Conservation (phyloP, 2,888 invertebrate genomes). For the Formica aserva region DNA sequence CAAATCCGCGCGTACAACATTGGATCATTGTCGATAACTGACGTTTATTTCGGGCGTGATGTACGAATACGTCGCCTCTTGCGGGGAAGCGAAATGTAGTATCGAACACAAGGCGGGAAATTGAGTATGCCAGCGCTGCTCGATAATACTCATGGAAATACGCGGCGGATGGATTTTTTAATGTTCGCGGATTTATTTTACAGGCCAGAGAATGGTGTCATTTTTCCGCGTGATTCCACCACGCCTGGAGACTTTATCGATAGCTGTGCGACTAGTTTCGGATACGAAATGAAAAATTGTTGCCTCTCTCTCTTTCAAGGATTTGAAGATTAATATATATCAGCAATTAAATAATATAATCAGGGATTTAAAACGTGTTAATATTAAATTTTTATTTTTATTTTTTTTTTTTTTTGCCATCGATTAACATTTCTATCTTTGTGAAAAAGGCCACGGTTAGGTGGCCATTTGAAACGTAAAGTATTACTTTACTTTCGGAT, state of each 20-base stretch:
- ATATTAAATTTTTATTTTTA: neutral
- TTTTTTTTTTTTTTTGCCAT: too few relatives aligned
- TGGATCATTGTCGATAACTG: slow-evolving; percentile 55
- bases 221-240: slow-evolving; percentile 44
- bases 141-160: slow-evolving; percentile 26
- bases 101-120: slow-evolving; percentile 54
- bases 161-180: slow-evolving; percentile 50
- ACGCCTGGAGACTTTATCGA: slow-evolving; percentile 35
- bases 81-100: slow-evolving; percentile 39
- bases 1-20: slow-evolving; percentile 18
- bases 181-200: slow-evolving; percentile 51
- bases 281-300: slow-evolving; percentile 42
- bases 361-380: neutral
- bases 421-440: neutral
- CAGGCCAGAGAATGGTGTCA: slow-evolving; percentile 52
- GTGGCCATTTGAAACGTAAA: neutral
- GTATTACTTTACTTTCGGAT: neutral
- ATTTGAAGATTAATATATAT: slow-evolving; percentile 28
- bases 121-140: slow-evolving; percentile 43
- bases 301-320: slow-evolving; percentile 8
- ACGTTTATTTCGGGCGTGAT: slow-evolving; percentile 53
- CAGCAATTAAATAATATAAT: neutral
- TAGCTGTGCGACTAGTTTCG: slow-evolving; percentile 24
- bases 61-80: slow-evolving; percentile 53
- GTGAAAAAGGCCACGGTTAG: neutral